These are phyloP conservation scores for Calameuta filiformis DNA, from an alignment of 2,888 invertebrate genomes.

Conservation along the genomic window DNA sequence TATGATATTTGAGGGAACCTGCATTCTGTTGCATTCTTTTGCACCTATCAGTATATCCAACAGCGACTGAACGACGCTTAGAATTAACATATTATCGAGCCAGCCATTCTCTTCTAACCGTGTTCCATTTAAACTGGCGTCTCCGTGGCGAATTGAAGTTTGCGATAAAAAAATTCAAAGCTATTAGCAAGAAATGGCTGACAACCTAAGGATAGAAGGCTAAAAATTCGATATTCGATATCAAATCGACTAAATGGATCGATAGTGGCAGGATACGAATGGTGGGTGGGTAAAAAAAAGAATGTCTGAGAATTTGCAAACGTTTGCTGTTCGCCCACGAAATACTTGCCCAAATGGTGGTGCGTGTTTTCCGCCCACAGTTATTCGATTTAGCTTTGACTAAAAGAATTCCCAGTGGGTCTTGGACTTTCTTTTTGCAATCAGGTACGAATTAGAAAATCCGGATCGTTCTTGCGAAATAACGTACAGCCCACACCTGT, in stretches of 20 bases:
- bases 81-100: conserved; percentile 38
- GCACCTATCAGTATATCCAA: neutral
- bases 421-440: neutral
- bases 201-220: neutral
- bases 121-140: conserved; percentile 17
- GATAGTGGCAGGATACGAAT: neutral
- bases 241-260: neutral
- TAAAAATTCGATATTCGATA: neutral
- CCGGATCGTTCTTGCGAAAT: neutral
- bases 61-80: neutral
- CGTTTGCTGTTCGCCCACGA: conserved; percentile 20
- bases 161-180: neutral
- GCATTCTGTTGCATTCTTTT: neutral
- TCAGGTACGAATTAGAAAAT: neutral
- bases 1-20: neutral
- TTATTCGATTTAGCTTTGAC: neutral
- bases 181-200: neutral
- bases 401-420: neutral
- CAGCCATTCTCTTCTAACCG: conserved; percentile 34
- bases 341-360: neutral
- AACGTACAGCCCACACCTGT: neutral
- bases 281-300: neutral
- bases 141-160: neutral
- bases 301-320: conserved; percentile 23
- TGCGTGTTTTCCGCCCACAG: neutral